Evolutionary conservation across 2,888 invertebrate genomes (phyloP).

Genomic region (Ariolimax columbianus): DNA sequence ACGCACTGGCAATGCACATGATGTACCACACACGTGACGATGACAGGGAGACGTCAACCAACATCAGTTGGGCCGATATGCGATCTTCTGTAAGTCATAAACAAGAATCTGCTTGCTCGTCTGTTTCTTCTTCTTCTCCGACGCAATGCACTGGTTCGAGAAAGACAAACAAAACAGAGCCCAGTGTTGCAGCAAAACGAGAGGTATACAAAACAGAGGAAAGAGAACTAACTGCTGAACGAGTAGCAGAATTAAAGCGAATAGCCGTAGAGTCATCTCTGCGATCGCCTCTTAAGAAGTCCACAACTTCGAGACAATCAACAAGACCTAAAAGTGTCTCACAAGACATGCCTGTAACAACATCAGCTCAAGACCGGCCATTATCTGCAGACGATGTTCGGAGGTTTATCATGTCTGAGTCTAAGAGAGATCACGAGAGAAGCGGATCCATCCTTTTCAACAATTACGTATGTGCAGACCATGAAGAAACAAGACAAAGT

Average conservation of each 20-base stretch:
- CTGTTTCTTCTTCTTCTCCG: slow-evolving; percentile 33
- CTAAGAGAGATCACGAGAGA: background rate
- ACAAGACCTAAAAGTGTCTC: slow-evolving; percentile 39
- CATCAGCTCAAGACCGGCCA: slow-evolving; percentile 44
- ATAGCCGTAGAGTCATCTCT: slow-evolving; percentile 49
- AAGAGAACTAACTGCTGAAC: slow-evolving; percentile 44
- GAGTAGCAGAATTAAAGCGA: slow-evolving; percentile 45
- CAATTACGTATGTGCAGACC: background rate
- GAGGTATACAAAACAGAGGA: slow-evolving; percentile 19
- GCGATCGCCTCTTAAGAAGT: slow-evolving; percentile 29
- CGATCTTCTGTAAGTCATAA: background rate
- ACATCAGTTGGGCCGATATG: slow-evolving; percentile 3
- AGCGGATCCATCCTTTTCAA: background rate
- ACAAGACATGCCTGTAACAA: slow-evolving; percentile 13
- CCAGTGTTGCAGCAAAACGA: background rate
- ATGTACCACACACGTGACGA: slow-evolving; percentile 64
- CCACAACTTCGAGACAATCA: background rate
- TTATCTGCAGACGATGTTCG: slow-evolving; percentile 52
- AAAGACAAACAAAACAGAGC: background rate
- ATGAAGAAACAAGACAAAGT: background rate
- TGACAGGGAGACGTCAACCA: slow-evolving; percentile 32
- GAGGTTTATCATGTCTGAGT: background rate
- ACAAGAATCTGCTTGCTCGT: background rate
- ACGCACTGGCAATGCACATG: slow-evolving; percentile 77
- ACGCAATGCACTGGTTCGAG: background rate